phyloP scores from a whole-genome alignment of 2,113 vertebrate species.

The Cheirogaleus medius region DNA sequence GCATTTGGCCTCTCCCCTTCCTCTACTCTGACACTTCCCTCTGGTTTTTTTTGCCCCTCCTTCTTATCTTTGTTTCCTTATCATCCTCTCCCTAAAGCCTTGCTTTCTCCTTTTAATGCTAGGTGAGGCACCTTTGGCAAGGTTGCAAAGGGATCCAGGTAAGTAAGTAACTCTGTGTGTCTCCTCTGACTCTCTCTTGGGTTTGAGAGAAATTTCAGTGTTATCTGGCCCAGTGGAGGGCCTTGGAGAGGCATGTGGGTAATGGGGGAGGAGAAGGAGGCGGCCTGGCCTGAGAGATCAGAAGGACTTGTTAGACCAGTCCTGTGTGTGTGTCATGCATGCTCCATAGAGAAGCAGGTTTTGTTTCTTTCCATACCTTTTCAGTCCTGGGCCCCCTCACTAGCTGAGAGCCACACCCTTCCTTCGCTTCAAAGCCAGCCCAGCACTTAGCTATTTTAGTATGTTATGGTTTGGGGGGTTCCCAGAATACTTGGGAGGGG shows the following conservation, averaged over 20 bases:
- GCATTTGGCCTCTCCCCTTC: slow-evolving; percentile 39
- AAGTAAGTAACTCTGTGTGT: slow-evolving; percentile 63
- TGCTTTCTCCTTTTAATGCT: slow-evolving; percentile 81
- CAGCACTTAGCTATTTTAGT: slow-evolving; percentile 18
- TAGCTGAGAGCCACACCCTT: slow-evolving; percentile 56
- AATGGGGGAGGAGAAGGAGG: slow-evolving; percentile 58
- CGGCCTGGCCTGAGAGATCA: slow-evolving; percentile 63
- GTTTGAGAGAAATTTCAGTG: not conserved
- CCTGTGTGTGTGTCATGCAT: slow-evolving; percentile 40
- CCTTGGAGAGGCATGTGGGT: slow-evolving; percentile 50
- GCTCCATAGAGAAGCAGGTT: slow-evolving; percentile 55
- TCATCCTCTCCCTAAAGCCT: slow-evolving; percentile 33
- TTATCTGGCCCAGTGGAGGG: slow-evolving; percentile 42
- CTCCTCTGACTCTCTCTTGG: slow-evolving; percentile 44
- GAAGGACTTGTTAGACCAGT: slow-evolving; percentile 77
- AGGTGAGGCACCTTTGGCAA: not conserved
- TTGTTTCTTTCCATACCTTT: slow-evolving; percentile 65
- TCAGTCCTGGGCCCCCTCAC: slow-evolving; percentile 7
- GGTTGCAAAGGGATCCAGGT: slow-evolving; percentile 56
- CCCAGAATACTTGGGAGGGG: not conserved
- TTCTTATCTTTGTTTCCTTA: slow-evolving; percentile 79
- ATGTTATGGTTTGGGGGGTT: not conserved
- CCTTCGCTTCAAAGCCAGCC: slow-evolving; percentile 38
- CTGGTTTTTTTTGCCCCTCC: slow-evolving; percentile 64
- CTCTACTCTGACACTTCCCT: slow-evolving; percentile 39